These are phyloP conservation scores for Saxidomus purpurata DNA, from an alignment of 1,140 invertebrate species.

Conservation along the genomic window DNA sequence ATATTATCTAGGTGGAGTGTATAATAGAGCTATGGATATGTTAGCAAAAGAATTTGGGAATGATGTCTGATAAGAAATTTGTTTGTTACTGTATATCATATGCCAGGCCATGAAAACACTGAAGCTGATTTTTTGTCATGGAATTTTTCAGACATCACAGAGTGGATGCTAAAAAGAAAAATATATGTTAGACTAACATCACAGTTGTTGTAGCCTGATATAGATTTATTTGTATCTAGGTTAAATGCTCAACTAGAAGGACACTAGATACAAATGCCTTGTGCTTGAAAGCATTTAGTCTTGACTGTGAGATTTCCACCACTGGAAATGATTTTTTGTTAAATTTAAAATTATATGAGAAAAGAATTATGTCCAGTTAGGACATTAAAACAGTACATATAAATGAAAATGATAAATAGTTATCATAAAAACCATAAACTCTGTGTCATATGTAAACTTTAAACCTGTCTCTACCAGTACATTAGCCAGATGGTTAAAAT, in stretches of 20 bases:
- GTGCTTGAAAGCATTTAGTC: constrained; percentile 33
- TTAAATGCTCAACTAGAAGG: constrained; percentile 60
- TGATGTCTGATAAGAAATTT: constrained; percentile 62
- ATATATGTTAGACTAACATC: constrained; percentile 25
- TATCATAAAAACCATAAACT: too few relatives aligned
- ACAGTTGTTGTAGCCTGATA: constrained; percentile 23
- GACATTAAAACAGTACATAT: too few relatives aligned
- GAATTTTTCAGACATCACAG: constrained; percentile 31
- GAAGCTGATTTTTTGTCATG: constrained; percentile 57
- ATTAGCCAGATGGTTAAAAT: too few relatives aligned
- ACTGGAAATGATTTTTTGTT: too few relatives aligned
- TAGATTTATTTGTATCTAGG: constrained; percentile 69
- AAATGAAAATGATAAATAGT: too few relatives aligned
- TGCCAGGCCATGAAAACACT: constrained; percentile 48
- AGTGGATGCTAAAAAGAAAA: constrained; percentile 50
- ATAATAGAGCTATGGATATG: not conserved
- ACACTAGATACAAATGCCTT: constrained; percentile 52
- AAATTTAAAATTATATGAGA: too few relatives aligned
- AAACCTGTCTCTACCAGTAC: too few relatives aligned
- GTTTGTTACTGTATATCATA: constrained; percentile 45
- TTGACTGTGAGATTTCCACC: not conserved
- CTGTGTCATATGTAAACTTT: too few relatives aligned
- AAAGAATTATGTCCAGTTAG: too few relatives aligned
- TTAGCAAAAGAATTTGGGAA: constrained; percentile 43
- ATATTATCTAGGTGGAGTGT: constrained; percentile 48